phyloP scores from a whole-genome alignment of 2,888 invertebrate species.

The Machimus rusticus region DNA sequence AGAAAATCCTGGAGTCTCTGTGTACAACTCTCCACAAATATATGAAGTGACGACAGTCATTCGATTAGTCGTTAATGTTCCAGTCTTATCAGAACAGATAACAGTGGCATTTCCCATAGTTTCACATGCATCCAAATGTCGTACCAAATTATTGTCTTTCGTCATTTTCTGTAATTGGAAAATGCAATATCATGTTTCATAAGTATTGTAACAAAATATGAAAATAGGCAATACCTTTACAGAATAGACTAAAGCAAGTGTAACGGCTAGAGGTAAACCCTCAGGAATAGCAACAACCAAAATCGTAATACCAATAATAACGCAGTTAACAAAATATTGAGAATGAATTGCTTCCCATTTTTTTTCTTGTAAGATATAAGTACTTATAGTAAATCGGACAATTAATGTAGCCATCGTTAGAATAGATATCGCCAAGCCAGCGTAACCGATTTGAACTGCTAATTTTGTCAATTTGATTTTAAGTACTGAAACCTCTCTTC shows the following conservation, averaged over 20 bases:
- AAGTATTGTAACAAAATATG: neutral
- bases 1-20: constrained; percentile 83
- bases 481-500: constrained; percentile 73
- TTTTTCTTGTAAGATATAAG: constrained; percentile 79
- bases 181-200: neutral
- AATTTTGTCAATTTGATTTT: constrained; percentile 98
- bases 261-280: constrained; percentile 97
- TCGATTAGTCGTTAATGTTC: constrained; percentile 96
- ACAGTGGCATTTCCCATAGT: constrained; percentile 99
- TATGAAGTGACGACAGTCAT: constrained; percentile 99
- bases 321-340: constrained; percentile 92
- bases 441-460: constrained; percentile 99
- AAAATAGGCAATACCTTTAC: constrained; percentile 79
- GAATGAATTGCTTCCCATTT: constrained; percentile 84
- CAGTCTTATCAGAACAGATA: constrained; percentile 99
- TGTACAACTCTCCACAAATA: constrained; percentile 91
- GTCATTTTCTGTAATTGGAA: constrained; percentile 90
- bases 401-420: constrained; percentile 96
- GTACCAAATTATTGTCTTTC: constrained; percentile 99
- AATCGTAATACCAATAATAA: constrained; percentile 99
- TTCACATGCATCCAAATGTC: constrained; percentile 99
- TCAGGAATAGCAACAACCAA: constrained; percentile 99
- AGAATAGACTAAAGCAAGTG: constrained; percentile 97
- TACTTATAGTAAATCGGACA: constrained; percentile 91
- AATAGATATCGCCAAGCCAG: constrained; percentile 97